These are phyloP conservation scores for Ailuropoda melanoleuca DNA, from an alignment of 2,113 vertebrate genomes.

Conservation along the genomic window DNA sequence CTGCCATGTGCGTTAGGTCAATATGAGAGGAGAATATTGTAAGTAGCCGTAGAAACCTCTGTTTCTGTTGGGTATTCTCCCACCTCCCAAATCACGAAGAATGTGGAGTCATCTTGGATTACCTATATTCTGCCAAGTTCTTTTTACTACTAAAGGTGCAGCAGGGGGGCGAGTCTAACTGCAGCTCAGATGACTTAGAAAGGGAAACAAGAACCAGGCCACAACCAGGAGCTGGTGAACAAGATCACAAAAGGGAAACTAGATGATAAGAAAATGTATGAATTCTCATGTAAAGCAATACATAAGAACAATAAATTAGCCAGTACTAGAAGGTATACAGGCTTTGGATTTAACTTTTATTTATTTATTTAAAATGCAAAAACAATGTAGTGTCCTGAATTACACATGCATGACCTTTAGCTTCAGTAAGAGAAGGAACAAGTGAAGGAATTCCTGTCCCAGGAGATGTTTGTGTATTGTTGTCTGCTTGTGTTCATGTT, in stretches of 20 bases:
- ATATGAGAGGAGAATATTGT: not conserved
- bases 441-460: not conserved
- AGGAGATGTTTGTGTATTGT: not conserved
- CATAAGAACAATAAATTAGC: not conserved
- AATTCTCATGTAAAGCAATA: not conserved
- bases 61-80: not conserved
- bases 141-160: constrained; percentile 66
- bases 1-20: too few relatives aligned
- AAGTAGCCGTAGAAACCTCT: not conserved
- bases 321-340: not conserved
- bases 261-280: not conserved
- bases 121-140: constrained; percentile 76
- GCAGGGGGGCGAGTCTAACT: constrained; percentile 49
- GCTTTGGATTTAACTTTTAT: not conserved
- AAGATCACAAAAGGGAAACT: constrained; percentile 1
- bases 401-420: not conserved
- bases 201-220: not conserved
- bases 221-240: not conserved
- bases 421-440: not conserved
- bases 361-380: not conserved
- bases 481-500: not conserved
- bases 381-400: not conserved
- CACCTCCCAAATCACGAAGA: constrained; percentile 7
- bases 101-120: constrained; percentile 59
- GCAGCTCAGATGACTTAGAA: constrained; percentile 68